Percentiles rank a stretch among this genome's conserved stretches.
phyloP scores from a whole-genome alignment of 2,888 invertebrate species.

The Heterodera filipjevi region DNA sequence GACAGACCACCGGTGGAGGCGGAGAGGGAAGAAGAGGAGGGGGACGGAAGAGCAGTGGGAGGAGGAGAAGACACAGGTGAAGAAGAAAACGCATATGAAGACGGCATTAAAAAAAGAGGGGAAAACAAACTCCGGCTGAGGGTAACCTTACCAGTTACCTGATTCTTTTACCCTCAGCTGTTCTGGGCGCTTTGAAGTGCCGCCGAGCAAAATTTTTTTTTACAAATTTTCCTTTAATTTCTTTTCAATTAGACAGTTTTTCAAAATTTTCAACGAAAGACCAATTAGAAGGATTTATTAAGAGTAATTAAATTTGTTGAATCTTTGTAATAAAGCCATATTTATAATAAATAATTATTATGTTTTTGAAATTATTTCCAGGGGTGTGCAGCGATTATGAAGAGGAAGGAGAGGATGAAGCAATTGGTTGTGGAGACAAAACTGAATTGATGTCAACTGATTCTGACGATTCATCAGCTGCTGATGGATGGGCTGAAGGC shows the following conservation, averaged over 20 bases:
- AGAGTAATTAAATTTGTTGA: too few species aligned
- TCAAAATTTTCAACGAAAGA: too few species aligned
- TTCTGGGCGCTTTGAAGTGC: too few species aligned
- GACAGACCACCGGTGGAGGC: constrained; percentile 1
- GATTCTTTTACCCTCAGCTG: too few species aligned
- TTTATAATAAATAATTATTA: not conserved
- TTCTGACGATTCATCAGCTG: not conserved
- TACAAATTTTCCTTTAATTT: too few species aligned
- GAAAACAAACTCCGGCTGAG: too few species aligned
- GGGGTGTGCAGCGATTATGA: constrained; percentile 30
- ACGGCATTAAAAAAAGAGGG: not conserved
- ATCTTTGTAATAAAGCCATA: not conserved
- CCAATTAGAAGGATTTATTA: too few species aligned
- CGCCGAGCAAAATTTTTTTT: too few species aligned
- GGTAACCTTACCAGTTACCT: too few species aligned
- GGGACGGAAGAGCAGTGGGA: too few species aligned
- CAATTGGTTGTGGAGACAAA: not conserved
- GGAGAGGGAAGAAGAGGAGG: not conserved
- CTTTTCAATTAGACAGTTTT: too few species aligned
- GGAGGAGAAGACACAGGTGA: constrained; percentile 7
- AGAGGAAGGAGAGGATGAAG: constrained; percentile 10
- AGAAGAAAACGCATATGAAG: not conserved
- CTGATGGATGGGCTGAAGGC: not conserved
- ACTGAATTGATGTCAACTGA: constrained; percentile 4
- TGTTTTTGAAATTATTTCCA: not conserved